Evolutionary conservation across 2,797 vertebrate genomes (phyloP).

Genomic region (Vultur gryphus): DNA sequence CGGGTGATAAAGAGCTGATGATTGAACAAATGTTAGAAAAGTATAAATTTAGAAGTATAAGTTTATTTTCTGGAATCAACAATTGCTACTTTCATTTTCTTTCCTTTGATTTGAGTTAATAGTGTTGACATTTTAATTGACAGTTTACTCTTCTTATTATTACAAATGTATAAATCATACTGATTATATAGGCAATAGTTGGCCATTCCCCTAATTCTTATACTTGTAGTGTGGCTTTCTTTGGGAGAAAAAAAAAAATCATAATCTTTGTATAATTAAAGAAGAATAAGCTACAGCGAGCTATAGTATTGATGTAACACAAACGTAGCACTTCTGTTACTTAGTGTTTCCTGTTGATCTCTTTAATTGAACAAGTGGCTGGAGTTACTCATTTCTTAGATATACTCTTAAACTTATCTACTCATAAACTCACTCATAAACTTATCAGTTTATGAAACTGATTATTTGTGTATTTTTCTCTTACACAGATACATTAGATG

Average conservation of each 20-base stretch:
- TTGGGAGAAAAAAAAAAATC: neutral
- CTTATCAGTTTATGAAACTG: neutral
- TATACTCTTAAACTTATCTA: neutral
- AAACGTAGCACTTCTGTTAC: neutral
- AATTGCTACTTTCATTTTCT: neutral
- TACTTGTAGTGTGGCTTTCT: neutral
- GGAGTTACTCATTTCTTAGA: neutral
- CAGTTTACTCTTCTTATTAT: neutral
- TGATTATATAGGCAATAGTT: neutral
- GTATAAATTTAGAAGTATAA: neutral
- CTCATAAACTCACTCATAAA: neutral
- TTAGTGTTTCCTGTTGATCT: neutral
- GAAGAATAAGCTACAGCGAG: neutral
- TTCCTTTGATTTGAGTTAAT: neutral
- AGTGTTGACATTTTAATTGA: neutral
- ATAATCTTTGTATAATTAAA: neutral
- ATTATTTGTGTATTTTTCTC: neutral
- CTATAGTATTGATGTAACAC: neutral
- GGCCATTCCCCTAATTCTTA: neutral
- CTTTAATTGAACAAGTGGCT: neutral
- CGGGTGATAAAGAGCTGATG: neutral
- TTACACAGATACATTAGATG: conserved; percentile 83
- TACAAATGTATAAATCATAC: neutral
- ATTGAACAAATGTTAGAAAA: neutral
- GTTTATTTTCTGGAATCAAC: neutral